Evolutionary conservation across 2,888 invertebrate species (phyloP), one percentile per base, ranked within the genome.

Genomic region (Hyppa rectilinea): DNA sequence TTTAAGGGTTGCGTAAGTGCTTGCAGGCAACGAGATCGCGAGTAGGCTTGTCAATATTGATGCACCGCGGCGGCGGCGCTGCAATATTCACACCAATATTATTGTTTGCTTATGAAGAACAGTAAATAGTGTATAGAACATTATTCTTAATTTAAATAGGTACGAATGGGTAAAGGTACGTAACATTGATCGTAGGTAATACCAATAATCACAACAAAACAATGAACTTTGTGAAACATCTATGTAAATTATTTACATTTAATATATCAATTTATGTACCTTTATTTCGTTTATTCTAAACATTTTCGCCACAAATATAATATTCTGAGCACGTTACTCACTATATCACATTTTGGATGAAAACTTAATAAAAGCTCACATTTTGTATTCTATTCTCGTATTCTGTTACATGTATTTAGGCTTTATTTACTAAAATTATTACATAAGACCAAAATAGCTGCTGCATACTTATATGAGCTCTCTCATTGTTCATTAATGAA

Each of bases 311-410:
- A 49, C 50, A 66, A 58, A 66, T 65, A 34, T 38, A 72, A 64
- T 26, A 76, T 75, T 78, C 71, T 29, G 47, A 45, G 53, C 81
- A 73, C 38, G 49, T 74, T 60, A 65, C 66, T 63, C 49, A 74
- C 75, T 77, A 77, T 84, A 85, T 80, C 81, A 75, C 71, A 79
- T 84, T 82, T 84, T 78, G 70, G 76, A 85, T 85, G 75, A 78
- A 81, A 85, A 84, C 71, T 78, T 71, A 69, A 80, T 78, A 81
- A 76, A 62, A 81, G 38, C 70, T 70, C 45, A 45, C 60, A 72
- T 76, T 83, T 82, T 68, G 75, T 84, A 81, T 83, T 83, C 82
- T 62, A 58, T 75, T 59, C 75, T 63, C 78, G 80, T 63, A 40
- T 80, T 70, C 20, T 45, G 72, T 56, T 72, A 50, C 50, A 56